Conservation (phyloP, 2,888 invertebrate species). For the Campoletis raptor region DNA sequence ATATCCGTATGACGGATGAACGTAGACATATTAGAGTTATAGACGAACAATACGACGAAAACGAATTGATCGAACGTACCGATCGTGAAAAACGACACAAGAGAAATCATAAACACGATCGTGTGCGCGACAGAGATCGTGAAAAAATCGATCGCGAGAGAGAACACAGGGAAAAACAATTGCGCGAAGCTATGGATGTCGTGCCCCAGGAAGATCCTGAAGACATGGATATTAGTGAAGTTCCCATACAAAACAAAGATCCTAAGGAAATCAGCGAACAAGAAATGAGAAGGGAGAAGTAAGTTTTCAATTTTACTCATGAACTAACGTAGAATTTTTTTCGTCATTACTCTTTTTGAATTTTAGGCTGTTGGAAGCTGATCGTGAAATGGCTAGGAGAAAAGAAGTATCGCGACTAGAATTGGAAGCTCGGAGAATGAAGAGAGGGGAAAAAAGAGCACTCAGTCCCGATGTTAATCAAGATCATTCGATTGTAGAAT, state of each 20-base stretch:
- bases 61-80: constrained; percentile 77
- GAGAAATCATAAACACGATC: constrained; percentile 86
- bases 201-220: constrained; percentile 83
- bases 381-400: constrained; percentile 90
- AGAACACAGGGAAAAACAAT: constrained; percentile 80
- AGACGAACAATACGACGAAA: constrained; percentile 79
- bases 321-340: background rate
- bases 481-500: constrained; percentile 82
- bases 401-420: constrained; percentile 91
- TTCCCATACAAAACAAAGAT: constrained; percentile 81
- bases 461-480: constrained; percentile 79
- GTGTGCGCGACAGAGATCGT: constrained; percentile 85
- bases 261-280: constrained; percentile 84
- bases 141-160: constrained; percentile 80
- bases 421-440: constrained; percentile 90
- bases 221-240: constrained; percentile 79
- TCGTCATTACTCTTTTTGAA: constrained; percentile 16
- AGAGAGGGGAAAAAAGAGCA: constrained; percentile 86
- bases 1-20: constrained; percentile 72
- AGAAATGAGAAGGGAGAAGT: constrained; percentile 86
- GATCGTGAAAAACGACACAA: constrained; percentile 82
- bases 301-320: constrained; percentile 73
- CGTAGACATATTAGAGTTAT: constrained; percentile 76
- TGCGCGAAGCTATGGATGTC: constrained; percentile 80
- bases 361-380: constrained; percentile 81